Evolutionary conservation across 2,888 invertebrate genomes (phyloP), one percentile per base, ranked within the genome.

Genomic region (Sminthurinus aureus): DNA sequence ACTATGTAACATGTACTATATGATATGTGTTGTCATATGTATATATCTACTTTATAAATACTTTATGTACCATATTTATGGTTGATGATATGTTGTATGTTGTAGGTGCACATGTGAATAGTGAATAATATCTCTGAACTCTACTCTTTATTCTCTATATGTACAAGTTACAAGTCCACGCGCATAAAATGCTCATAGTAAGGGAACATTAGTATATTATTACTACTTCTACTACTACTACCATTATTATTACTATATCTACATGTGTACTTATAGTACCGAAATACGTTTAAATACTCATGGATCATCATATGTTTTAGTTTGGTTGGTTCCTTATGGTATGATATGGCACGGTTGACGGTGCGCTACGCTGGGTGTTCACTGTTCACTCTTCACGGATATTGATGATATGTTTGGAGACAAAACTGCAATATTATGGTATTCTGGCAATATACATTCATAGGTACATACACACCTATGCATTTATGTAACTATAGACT

Each of bases 1-100:
- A 77, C 82, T 69, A 76, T 82, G 82, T n/a, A 69, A 58, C 76
- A 76, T 69, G 52, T 66, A 76, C 58, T 38, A 38, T 38, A 38
- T 38, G 38, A 38, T 81, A 69, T 67, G n/a, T 67, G 22, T 67
- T 8, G 67, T 20, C 67, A 67, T 22, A 67, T 20, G 20, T n/a
- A n/a, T n/a, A n/a, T n/a, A n/a, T n/a, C n/a, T 38, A 38, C 38
- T 38, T 38, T 38, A 38, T 38, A 4, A 38, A 38, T 38, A 6
- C 6, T 38, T 4, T 38, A 38, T 38, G 38, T 38, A 38, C 38
- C 38, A 38, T 38, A 38, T 38, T 38, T 38, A 38, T 38, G 38
- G 38, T n/a, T n/a, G n/a, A n/a, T n/a, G 6, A 6, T 38, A 38
- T 38, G 38, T 1, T 4, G 38, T 38, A 38, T 38, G 38, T 1